Base-by-base conservation (phyloP, 2,888 invertebrate species). In the Andrena flavipes region DNA sequence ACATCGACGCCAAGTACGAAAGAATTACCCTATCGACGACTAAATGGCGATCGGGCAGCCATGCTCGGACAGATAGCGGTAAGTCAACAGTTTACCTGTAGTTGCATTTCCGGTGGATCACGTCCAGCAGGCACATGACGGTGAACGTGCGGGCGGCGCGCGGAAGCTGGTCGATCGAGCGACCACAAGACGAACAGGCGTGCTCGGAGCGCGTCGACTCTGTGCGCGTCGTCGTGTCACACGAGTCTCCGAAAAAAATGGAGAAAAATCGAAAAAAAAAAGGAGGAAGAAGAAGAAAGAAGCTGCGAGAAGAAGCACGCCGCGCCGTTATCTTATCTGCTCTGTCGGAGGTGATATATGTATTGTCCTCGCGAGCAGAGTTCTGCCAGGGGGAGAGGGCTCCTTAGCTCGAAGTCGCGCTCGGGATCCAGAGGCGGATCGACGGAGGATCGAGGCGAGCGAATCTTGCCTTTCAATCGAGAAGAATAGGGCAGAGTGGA, bases 311-410 rank as follows among this genome's bases (percentile, higher is more conserved):
- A 23, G 54, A 56, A 23, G 56, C 56, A 87, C 87, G 84, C 81
- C 86, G 80, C 70, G 74, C 64, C 23, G 70, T 89, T 91, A 91
- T 91, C 91, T 91, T 91, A 91, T 91, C 91, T 71, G 13, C 2
- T 63, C 63, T 79, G 79, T 83, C 77, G 51, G 23, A 20, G 56
- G 23, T 60, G 60, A 49, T 54, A 87, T 74, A 85, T 23, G 29
- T 29, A 56, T 72, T 56, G 64, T 59, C 35, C 75, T 64, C 56
- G 75, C 20, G 7, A 7, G 8, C 23, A 4, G 13, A 56, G 16
- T 13, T 67, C 16, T 2, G 68, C 10, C 8, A 16, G 60, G 23
- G 48, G 42, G 5, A 71, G 42, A 0, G 7, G 42, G 13, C 16
- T 1, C 7, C 10, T 30, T n/a, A 49, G 67, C 78, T 80, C 80